A percentile compares a stretch with the other conserved stretches of the same genome.
phyloP scores from a whole-genome alignment of 1,140 invertebrate species.

The Conus ventricosus region DNA sequence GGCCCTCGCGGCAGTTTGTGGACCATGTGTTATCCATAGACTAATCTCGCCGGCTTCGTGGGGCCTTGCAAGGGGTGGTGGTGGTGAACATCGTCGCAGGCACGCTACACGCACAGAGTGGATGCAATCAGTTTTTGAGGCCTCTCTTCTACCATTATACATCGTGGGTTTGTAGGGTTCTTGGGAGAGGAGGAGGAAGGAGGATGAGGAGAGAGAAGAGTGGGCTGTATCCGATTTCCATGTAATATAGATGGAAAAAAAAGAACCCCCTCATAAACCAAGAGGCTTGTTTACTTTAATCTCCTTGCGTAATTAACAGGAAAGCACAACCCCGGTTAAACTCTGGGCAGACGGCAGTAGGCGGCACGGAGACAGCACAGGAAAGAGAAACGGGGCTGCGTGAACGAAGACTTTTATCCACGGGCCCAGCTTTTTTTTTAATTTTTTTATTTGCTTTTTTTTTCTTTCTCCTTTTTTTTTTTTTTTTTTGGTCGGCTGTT shows the following conservation, averaged over 20 bases:
- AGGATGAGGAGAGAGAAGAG: not conserved
- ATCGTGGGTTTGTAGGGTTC: too few relatives aligned
- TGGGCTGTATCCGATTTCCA: too few relatives aligned
- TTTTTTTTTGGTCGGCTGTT: not conserved
- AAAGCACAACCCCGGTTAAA: not conserved
- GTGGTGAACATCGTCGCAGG: not conserved
- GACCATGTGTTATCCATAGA: slow-evolving; percentile 7
- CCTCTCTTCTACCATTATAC: too few relatives aligned
- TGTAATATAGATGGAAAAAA: not conserved
- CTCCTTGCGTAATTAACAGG: slow-evolving; percentile 2
- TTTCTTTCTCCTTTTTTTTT: too few relatives aligned
- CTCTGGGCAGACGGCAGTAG: not conserved
- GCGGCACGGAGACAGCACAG: not conserved
- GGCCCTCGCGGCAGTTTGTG: not conserved
- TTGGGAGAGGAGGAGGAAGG: not conserved
- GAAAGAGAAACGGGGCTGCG: not conserved
- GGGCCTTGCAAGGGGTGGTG: not conserved
- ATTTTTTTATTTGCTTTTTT: too few relatives aligned
- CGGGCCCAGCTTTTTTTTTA: not conserved
- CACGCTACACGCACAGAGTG: not conserved
- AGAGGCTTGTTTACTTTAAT: not conserved
- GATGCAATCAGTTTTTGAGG: not conserved
- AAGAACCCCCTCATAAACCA: not conserved
- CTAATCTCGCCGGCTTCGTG: not conserved
- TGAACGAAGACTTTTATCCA: not conserved